Percentiles rank a stretch among this genome's conserved stretches.
Conservation (phyloP, 2,113 vertebrate species). For the Semicossyphus pulcher region DNA sequence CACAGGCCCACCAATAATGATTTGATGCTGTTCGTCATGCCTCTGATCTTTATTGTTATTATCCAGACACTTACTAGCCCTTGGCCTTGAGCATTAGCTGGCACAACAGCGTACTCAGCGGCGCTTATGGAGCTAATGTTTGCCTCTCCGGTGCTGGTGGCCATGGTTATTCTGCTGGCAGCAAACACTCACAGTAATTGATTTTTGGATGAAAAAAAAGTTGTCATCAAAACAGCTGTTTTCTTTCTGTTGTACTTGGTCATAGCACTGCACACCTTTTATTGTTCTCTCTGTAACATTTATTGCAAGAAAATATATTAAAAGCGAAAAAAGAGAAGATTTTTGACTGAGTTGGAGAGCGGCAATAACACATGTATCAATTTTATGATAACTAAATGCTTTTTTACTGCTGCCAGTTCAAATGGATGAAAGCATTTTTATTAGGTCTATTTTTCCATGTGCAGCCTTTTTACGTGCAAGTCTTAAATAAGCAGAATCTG, state of each 20-base stretch:
- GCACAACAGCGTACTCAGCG: slow-evolving; percentile 18
- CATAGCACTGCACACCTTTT: background rate
- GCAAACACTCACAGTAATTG: slow-evolving; percentile 37
- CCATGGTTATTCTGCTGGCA: slow-evolving; percentile 20
- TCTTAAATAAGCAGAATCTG: background rate
- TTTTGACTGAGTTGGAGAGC: background rate
- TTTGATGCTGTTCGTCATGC: slow-evolving; percentile 28
- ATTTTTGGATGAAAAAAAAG: slow-evolving; percentile 27
- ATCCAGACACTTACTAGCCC: slow-evolving; percentile 25
- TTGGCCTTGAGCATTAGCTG: slow-evolving; percentile 24
- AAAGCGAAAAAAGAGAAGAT: background rate
- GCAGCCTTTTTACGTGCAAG: background rate
- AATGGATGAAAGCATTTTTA: background rate
- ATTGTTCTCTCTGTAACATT: background rate
- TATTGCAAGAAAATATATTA: background rate
- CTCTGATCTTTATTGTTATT: slow-evolving; percentile 30
- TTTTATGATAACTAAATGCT: background rate
- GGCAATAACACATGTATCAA: background rate
- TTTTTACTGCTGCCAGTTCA: background rate
- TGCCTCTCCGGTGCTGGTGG: slow-evolving; percentile 7
- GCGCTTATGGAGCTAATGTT: slow-evolving; percentile 23
- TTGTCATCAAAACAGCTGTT: slow-evolving; percentile 1
- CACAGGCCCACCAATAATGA: slow-evolving; percentile 18
- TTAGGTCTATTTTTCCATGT: background rate
- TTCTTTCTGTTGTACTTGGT: background rate